Evolutionary conservation across 1,140 invertebrate species (phyloP).

Genomic region (Panagrolaimus sp.): DNA sequence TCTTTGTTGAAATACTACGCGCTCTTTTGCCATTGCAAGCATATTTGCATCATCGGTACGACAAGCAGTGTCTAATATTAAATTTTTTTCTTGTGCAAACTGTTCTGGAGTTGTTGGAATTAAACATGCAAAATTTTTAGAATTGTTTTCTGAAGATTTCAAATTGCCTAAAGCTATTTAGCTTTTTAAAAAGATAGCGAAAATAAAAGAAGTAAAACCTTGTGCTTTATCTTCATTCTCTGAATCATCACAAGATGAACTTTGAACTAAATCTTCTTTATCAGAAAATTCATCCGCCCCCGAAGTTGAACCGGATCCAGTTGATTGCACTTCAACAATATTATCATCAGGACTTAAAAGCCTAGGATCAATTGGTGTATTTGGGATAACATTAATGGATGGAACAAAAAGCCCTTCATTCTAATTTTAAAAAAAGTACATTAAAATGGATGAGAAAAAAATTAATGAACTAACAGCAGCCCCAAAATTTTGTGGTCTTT

Average conservation of each 20-base stretch:
- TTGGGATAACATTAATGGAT: conserved; percentile 53
- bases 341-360: conserved; percentile 18
- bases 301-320: conserved; percentile 48
- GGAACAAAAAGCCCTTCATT: conserved; percentile 38
- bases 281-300: conserved; percentile 53
- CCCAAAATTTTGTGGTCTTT: conserved; percentile 21
- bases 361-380: conserved; percentile 52
- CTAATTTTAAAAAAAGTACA: not conserved
- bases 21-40: conserved; percentile 67
- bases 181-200: too few species aligned
- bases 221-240: conserved; percentile 34
- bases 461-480: conserved; percentile 8
- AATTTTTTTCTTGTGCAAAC: conserved; percentile 74
- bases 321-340: conserved; percentile 25
- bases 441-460: not conserved
- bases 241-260: conserved; percentile 38
- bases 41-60: conserved; percentile 61
- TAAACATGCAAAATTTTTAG: conserved; percentile 8
- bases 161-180: too few species aligned
- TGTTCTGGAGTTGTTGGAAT: conserved; percentile 67
- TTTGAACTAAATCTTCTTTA: conserved; percentile 35
- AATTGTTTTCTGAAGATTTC: not conserved
- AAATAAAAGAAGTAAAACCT: not conserved
- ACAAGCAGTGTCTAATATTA: conserved; percentile 67
- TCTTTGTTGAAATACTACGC: conserved; percentile 36